Evolutionary conservation across 2,113 vertebrate species (phyloP).

Genomic region (Suricata suricatta): DNA sequence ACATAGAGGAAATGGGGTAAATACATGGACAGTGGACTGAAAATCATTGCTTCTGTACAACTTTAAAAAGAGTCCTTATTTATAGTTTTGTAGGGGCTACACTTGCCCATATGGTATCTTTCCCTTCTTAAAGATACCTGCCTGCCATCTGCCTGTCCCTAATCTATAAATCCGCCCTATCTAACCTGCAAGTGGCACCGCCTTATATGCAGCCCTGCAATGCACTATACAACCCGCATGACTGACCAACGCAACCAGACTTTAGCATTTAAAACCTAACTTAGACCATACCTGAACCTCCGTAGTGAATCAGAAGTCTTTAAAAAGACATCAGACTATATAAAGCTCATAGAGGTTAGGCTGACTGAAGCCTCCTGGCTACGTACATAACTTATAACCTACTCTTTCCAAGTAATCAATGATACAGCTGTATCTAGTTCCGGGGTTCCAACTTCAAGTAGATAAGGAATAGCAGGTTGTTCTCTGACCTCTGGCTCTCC

Average conservation of each 20-base stretch:
- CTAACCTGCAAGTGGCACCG: neutral
- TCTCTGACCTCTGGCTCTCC: neutral
- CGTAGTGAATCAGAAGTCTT: neutral
- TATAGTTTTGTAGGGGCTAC: neutral
- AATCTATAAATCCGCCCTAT: neutral
- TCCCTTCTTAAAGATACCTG: constrained; percentile 25
- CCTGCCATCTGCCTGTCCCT: constrained; percentile 25
- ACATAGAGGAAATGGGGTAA: neutral
- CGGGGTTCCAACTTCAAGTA: neutral
- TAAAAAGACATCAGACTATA: neutral
- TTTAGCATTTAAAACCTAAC: constrained; percentile 36
- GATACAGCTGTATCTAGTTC: neutral
- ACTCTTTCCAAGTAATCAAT: constrained; percentile 15
- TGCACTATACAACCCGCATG: constrained; percentile 1
- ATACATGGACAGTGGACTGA: neutral
- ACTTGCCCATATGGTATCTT: neutral
- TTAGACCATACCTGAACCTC: neutral
- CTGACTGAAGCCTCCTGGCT: neutral
- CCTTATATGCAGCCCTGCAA: neutral
- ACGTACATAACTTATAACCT: neutral
- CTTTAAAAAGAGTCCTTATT: constrained; percentile 41
- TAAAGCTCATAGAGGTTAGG: neutral
- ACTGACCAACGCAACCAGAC: neutral
- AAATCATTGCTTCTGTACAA: constrained; percentile 50
- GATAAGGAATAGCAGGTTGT: neutral